These are phyloP conservation scores for Meteorus sp. DNA, from an alignment of 1,140 invertebrate genomes.

Conservation along the genomic window DNA sequence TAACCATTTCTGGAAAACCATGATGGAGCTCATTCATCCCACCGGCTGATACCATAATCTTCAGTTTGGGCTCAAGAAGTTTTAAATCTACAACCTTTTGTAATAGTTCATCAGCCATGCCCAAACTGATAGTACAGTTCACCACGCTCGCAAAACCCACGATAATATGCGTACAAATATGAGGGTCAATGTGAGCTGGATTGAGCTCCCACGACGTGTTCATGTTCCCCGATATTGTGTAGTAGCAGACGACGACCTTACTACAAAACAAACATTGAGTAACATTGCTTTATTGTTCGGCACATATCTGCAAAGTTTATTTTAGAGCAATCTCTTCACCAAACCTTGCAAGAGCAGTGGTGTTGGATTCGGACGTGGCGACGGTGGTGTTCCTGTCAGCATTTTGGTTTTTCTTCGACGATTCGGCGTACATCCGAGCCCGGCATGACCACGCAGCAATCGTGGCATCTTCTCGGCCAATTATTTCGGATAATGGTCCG, in stretches of 20 bases:
- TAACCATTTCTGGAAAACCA: conserved; percentile 72
- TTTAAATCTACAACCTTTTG: conserved; percentile 65
- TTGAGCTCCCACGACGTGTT: conserved; percentile 51
- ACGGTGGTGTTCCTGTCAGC: conserved; percentile 31
- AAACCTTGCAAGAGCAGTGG: background rate
- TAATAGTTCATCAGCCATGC: conserved; percentile 54
- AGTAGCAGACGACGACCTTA: conserved; percentile 65
- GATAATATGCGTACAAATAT: conserved; percentile 82
- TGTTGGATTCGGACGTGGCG: conserved; percentile 1
- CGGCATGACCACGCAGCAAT: conserved; percentile 45
- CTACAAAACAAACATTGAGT: no score
- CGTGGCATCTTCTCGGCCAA: conserved; percentile 37
- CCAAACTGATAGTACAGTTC: conserved; percentile 64
- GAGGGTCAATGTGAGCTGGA: conserved; percentile 65
- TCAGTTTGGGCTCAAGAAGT: conserved; percentile 68
- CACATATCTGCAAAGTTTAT: no score
- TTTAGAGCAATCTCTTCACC: no score
- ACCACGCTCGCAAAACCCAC: conserved; percentile 70
- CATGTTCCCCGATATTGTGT: conserved; percentile 57
- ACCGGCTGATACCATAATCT: conserved; percentile 78
- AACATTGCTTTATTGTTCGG: no score
- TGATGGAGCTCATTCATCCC: conserved; percentile 62
- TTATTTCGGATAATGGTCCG: background rate
- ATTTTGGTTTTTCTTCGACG: conserved; percentile 47
- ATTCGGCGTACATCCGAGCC: conserved; percentile 46